These are phyloP conservation scores for Thalassaphorura encarpata DNA, from an alignment of 1,140 invertebrate species.

Conservation along the genomic window DNA sequence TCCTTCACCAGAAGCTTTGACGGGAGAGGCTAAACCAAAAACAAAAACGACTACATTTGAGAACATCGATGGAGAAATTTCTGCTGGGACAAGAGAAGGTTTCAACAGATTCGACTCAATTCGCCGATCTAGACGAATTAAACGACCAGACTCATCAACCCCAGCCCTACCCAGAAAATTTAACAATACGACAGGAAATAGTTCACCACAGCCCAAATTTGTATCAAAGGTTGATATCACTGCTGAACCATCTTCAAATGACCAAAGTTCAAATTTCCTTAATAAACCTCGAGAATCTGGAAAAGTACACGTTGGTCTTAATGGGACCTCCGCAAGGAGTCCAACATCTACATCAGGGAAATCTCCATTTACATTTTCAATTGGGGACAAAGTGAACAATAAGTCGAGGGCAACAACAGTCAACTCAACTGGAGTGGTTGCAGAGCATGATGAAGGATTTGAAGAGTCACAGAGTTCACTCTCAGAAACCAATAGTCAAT, in stretches of 20 bases:
- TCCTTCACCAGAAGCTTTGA: neutral
- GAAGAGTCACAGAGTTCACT: constrained; percentile 77
- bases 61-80: constrained; percentile 15
- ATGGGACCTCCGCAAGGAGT: constrained; percentile 5
- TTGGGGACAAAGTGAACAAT: neutral
- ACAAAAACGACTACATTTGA: constrained; percentile 7
- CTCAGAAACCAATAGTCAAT: constrained; percentile 70
- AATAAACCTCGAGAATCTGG: neutral
- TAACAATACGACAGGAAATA: too few species aligned
- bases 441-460: constrained; percentile 69
- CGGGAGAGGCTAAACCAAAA: too few species aligned
- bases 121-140: constrained; percentile 67
- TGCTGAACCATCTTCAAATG: neutral
- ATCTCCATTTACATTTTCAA: too few species aligned
- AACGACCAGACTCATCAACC: constrained; percentile 35
- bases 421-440: constrained; percentile 8
- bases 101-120: constrained; percentile 74
- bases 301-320: neutral
- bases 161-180: neutral
- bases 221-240: constrained; percentile 27
- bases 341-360: neutral
- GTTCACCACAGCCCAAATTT: constrained; percentile 16
- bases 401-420: constrained; percentile 15
- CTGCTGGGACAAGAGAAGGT: constrained; percentile 23
- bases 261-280: neutral